Percentiles rank a stretch among this genome's conserved stretches.
Conservation (phyloP, 2,113 vertebrate genomes). For the Perognathus longimembris region DNA sequence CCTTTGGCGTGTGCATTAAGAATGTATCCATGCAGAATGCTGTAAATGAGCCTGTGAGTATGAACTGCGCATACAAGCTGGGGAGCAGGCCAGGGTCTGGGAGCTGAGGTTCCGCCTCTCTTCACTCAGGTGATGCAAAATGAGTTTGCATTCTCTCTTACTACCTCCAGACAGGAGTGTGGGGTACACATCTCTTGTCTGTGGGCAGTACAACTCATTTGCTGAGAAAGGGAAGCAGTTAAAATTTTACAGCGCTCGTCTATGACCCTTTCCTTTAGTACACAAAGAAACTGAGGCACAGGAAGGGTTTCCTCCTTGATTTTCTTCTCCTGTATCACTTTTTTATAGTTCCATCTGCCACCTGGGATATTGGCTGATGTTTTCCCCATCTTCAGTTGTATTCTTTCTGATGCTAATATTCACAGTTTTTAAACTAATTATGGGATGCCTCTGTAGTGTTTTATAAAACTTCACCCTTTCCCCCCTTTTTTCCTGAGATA, state of each 20-base stretch:
- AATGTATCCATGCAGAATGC: slow-evolving; percentile 96
- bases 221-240: neutral
- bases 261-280: neutral
- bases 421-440: neutral
- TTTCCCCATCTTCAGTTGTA: neutral
- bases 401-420: neutral
- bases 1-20: slow-evolving; percentile 96
- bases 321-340: neutral
- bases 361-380: neutral
- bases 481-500: neutral
- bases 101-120: neutral
- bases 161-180: fast-evolving
- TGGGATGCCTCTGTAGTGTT: neutral
- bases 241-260: neutral
- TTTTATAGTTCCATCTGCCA: neutral
- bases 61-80: neutral
- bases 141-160: neutral
- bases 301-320: neutral
- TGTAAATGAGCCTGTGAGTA: slow-evolving; percentile 92
- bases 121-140: neutral
- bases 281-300: neutral
- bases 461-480: neutral
- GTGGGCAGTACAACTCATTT: neutral
- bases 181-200: neutral
- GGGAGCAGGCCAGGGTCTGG: neutral